Conservation (phyloP, 2,888 invertebrate species). For the Pharmacophagus antenor region DNA sequence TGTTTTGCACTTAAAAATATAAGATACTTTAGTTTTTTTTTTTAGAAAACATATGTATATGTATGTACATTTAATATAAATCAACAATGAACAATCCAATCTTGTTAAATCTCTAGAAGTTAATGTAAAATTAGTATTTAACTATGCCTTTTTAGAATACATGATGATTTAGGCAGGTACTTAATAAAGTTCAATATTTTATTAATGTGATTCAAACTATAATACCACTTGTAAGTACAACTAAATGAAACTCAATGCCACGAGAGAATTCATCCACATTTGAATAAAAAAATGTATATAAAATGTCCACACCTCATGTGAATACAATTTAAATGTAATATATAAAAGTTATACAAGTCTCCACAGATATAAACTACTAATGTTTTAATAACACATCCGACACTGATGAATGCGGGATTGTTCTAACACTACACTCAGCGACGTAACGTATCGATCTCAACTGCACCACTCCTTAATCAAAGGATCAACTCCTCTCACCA, state of each 20-base stretch:
- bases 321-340: constrained; percentile 70
- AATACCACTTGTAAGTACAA: constrained; percentile 22
- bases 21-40: constrained; percentile 58
- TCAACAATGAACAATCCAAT: constrained; percentile 60
- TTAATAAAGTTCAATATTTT: constrained; percentile 10
- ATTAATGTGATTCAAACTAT: constrained; percentile 9
- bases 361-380: constrained; percentile 52
- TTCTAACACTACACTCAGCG: constrained; percentile 62
- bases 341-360: constrained; percentile 70
- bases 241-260: constrained; percentile 62
- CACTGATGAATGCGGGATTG: constrained; percentile 55
- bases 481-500: constrained; percentile 79
- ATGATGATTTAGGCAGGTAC: constrained; percentile 21
- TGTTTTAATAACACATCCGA: constrained; percentile 50
- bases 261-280: constrained; percentile 72
- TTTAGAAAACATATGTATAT: constrained; percentile 49
- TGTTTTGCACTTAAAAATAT: constrained; percentile 74
- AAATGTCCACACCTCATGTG: constrained; percentile 74
- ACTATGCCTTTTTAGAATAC: constrained; percentile 24
- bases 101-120: constrained; percentile 43
- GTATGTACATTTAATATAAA: constrained; percentile 66
- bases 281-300: constrained; percentile 68
- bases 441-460: constrained; percentile 55
- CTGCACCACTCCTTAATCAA: constrained; percentile 68
- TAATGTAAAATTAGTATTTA: constrained; percentile 34